Percentiles rank a stretch among this genome's conserved stretches.
phyloP scores from a whole-genome alignment of 2,113 vertebrate genomes.

The Pantherophis guttatus region DNA sequence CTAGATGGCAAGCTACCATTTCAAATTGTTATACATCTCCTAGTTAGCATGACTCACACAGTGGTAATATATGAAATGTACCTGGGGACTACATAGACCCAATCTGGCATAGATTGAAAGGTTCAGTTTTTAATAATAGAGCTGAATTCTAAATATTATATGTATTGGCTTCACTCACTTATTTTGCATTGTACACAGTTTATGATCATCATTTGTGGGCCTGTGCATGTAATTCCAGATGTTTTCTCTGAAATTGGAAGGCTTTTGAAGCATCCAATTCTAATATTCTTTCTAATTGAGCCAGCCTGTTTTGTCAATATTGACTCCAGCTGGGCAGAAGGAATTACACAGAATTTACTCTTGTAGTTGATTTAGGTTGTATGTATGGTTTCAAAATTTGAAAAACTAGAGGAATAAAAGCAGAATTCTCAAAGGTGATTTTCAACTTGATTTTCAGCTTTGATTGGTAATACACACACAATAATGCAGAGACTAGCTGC shows the following conservation, averaged over 20 bases:
- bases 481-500: not conserved
- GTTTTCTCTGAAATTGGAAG: not conserved
- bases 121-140: not conserved
- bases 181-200: not conserved
- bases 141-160: not conserved
- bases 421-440: slow-evolving; percentile 4
- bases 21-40: not conserved
- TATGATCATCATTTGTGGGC: not conserved
- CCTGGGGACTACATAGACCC: not conserved
- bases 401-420: slow-evolving; percentile 10
- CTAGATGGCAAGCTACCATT: not conserved
- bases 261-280: not conserved
- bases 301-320: not conserved
- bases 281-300: slow-evolving; percentile 7
- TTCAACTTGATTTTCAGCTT: not conserved
- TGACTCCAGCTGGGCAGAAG: not conserved
- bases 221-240: not conserved
- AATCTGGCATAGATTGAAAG: not conserved
- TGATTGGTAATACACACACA: not conserved
- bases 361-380: slow-evolving; percentile 15
- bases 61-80: not conserved
- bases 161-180: not conserved
- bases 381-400: not conserved
- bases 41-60: not conserved
- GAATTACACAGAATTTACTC: slow-evolving; percentile 2